Base-by-base conservation (phyloP, 1,140 invertebrate species). In the Meteorus sp. region DNA sequence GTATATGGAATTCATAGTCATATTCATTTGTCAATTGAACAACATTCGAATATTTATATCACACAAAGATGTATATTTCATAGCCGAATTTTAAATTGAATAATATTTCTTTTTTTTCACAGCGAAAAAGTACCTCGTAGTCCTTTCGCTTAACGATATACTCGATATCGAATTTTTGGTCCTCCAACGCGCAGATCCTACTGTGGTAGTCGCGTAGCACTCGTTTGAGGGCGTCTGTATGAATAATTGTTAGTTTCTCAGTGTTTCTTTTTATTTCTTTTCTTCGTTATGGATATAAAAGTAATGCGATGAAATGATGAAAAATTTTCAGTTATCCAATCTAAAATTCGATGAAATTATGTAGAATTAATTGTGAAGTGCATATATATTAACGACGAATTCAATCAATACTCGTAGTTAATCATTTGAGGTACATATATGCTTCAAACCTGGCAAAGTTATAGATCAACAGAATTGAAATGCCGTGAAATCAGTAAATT, bases 121-220 rank as follows among this genome's bases (percentile, higher is more conserved):
- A 50, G 43, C 33, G 59, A 29, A 69, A 69, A 70, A 68, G 61
- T 80, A 79, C 94, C 94, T 97, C 94, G 81, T 88, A 90, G 83
- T 99, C 96, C 90, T 98, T 98, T 85, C 89, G 90, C 85, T 93
- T 92, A 81, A 98, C 95, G 83, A 93, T 84, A 85, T 93, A 92
- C 85, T 99, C 97, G 86, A 98, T 86, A 88, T 99, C 97, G 85
- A 94, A 99, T 85, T 98, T 98, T 81, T 90, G 85, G 76, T 93
- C 91, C 85, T 99, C 96, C 84, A 99, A 87, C 69, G 84, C 78
- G 74, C 76, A 78, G 82, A 98, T 92, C 84, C 91, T 90, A 75
- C 86, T 86, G 84, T 98, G 88, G 85, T 97, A 92, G 69, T 88
- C 85, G 83, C 86, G 87, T 84, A 91, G 88, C 80, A 94, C 86